These are phyloP conservation scores for Ormyrus labotus DNA, from an alignment of 2,888 invertebrate species.

Conservation along the genomic window DNA sequence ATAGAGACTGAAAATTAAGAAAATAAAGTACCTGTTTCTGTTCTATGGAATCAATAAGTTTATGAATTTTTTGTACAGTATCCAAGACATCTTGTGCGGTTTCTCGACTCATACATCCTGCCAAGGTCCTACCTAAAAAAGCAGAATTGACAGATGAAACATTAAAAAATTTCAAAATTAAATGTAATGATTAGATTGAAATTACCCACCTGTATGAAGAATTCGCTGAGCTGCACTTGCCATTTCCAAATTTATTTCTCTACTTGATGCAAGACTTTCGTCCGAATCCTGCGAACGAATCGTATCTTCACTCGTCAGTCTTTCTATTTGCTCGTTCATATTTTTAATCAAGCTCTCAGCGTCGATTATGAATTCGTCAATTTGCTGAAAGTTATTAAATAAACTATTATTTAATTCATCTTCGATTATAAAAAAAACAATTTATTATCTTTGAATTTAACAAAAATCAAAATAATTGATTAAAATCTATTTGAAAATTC, in stretches of 20 bases:
- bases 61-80: constrained; percentile 79
- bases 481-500: not conserved
- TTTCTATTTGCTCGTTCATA: constrained; percentile 80
- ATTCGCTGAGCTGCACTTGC: constrained; percentile 64
- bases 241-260: constrained; percentile 77
- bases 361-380: constrained; percentile 83
- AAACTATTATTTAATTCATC: not conserved
- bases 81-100: constrained; percentile 81
- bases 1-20: not conserved
- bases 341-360: constrained; percentile 79
- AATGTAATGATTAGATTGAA: not conserved
- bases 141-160: not conserved
- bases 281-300: constrained; percentile 78
- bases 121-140: constrained; percentile 67
- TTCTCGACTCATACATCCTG: constrained; percentile 68
- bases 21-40: constrained; percentile 77
- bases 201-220: constrained; percentile 66
- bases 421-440: no score
- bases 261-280: constrained; percentile 78
- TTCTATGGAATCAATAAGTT: constrained; percentile 78
- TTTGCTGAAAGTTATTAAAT: constrained; percentile 66
- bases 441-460: not conserved
- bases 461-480: not conserved
- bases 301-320: constrained; percentile 78
- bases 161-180: not conserved